phyloP scores from a whole-genome alignment of 1,140 invertebrate species.

The Fopius arisanus region DNA sequence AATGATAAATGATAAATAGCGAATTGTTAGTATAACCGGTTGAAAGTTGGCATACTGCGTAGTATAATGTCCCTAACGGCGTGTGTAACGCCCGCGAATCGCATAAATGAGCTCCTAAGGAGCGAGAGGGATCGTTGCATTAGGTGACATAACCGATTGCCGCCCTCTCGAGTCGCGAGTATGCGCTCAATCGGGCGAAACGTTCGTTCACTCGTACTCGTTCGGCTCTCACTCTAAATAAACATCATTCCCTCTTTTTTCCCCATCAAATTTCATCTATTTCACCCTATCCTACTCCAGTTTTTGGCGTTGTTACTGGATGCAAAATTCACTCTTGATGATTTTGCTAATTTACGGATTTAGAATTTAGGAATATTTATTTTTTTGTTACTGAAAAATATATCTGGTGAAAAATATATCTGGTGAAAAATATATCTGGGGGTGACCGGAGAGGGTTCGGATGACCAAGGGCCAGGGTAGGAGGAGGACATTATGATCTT shows the following conservation, averaged over 20 bases:
- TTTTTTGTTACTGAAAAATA: no score
- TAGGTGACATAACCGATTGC: constrained; percentile 12
- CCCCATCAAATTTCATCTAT: background rate
- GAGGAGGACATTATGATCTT: no score
- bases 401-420: no score
- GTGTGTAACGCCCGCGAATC: background rate
- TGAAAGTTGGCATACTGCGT: constrained; percentile 8
- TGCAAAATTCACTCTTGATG: no score
- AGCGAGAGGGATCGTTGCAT: constrained; percentile 14
- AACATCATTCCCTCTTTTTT: background rate
- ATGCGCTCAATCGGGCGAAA: constrained; percentile 12
- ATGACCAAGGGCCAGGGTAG: no score
- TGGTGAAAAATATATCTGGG: no score
- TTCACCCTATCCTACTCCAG: no score
- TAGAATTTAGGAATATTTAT: no score
- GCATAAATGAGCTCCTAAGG: constrained; percentile 3
- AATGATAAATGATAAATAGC: background rate
- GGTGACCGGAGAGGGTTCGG: no score
- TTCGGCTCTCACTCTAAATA: constrained; percentile 1
- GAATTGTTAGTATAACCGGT: background rate
- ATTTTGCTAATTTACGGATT: no score
- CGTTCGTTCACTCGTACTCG: constrained; percentile 14
- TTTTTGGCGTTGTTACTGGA: no score
- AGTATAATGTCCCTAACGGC: background rate
- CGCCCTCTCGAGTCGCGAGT: background rate